These are phyloP conservation scores for Pelodiscus sinensis DNA, from an alignment of 2,113 vertebrate genomes.

Conservation along the genomic window DNA sequence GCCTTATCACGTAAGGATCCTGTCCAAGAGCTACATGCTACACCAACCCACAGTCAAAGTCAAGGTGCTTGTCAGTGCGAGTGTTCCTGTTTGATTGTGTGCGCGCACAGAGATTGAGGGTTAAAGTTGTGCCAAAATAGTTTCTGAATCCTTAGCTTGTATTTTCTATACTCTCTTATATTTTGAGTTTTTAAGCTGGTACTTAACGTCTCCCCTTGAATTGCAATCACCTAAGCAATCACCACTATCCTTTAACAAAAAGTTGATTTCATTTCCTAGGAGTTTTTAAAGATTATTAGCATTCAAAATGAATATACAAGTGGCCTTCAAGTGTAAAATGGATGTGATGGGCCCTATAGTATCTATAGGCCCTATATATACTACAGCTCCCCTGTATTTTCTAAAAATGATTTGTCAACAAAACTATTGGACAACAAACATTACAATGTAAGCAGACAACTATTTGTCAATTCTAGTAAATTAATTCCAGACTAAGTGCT, in stretches of 20 bases:
- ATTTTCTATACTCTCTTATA: not conserved
- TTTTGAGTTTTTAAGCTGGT: not conserved
- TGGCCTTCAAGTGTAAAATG: not conserved
- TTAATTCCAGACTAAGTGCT: not conserved
- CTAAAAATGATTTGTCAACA: not conserved
- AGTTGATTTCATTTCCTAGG: not conserved
- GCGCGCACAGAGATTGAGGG: accelerated
- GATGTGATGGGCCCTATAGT: not conserved
- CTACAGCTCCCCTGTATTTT: not conserved
- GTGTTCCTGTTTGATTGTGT: accelerated
- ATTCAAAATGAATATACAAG: no score
- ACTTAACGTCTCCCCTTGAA: not conserved
- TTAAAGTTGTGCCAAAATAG: accelerated
- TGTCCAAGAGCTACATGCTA: not conserved
- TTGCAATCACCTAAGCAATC: no score
- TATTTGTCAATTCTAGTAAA: not conserved
- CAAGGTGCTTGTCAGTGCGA: accelerated
- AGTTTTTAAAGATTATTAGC: no score
- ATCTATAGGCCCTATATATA: not conserved
- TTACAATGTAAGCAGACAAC: not conserved
- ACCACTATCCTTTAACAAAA: not conserved
- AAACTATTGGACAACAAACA: not conserved
- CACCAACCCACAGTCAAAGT: not conserved
- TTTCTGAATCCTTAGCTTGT: accelerated
- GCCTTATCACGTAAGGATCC: not conserved